phyloP scores from a whole-genome alignment of 2,797 vertebrate genomes.

The Sebastes hopkinsi region DNA sequence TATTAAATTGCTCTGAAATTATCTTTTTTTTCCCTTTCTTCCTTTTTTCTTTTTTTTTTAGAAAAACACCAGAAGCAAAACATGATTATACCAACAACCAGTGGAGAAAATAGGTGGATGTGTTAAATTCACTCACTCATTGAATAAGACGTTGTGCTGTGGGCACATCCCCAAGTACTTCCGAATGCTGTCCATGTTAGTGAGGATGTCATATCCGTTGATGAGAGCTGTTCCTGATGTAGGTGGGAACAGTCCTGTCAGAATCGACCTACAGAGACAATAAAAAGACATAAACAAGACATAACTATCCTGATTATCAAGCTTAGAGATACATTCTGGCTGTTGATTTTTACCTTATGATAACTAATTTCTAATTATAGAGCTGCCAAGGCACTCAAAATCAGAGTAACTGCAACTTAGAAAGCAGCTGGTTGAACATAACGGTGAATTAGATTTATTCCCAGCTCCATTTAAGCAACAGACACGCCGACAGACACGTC shows the following conservation, averaged over 20 bases:
- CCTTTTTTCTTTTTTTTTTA: background rate
- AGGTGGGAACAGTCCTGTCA: conserved; percentile 95
- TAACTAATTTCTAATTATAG: background rate
- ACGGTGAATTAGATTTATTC: background rate
- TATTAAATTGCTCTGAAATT: conserved; percentile 18
- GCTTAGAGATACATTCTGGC: background rate
- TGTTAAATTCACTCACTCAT: conserved; percentile 86
- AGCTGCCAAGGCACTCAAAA: background rate
- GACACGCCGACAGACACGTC: background rate
- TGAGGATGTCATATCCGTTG: conserved; percentile 91
- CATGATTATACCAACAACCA: conserved; percentile 14
- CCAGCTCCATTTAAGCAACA: background rate
- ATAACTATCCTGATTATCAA: background rate
- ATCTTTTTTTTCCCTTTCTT: background rate
- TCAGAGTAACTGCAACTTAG: background rate
- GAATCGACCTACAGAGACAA: conserved; percentile 88
- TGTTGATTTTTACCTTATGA: background rate
- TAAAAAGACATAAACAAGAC: background rate
- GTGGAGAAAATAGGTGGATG: background rate
- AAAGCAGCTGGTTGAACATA: conserved; percentile 8
- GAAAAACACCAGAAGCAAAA: conserved; percentile 9
- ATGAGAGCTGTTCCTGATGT: conserved; percentile 94
- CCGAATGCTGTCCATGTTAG: conserved; percentile 89
- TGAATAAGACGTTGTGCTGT: conserved; percentile 96
- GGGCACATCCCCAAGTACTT: conserved; percentile 96